Base-by-base conservation (phyloP, 1,140 invertebrate species). In the Drosophila sucinea region DNA sequence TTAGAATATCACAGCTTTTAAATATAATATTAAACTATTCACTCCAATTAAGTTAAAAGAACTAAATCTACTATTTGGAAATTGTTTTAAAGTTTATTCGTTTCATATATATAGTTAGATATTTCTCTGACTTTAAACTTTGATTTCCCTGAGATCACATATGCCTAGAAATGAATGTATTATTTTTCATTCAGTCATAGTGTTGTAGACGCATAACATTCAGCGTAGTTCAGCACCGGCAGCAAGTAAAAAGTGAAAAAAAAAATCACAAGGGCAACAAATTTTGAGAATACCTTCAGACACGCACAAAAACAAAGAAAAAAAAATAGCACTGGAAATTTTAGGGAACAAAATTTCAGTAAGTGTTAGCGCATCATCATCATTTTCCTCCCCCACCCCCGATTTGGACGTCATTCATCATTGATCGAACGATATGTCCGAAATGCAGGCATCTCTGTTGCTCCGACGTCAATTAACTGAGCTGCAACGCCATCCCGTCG, bases 401-500 rank as follows among this genome's bases (percentile, higher is more conserved):
- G 10, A n/a, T 27, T n/a, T n/a, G 33, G 10, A 35, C 40, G 47
- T 56, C n/a, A 38, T n/a, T 10, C 25, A 67, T 40, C 62, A 41
- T 25, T 47, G 23, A 23, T 47, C 5, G 8, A 51, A 70, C 67
- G 58, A 79, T 40, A 97, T 97, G 96, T 97, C 96, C 95, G 96
- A 97, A 94, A 95, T 96, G 95, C 97, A 98, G 95, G 97, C 97
- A 92, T 96, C 97, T 93, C 96, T 98, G 94, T 94, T 98, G 94
- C 95, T 98, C 93, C 95, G 96, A 94, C 98, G 98, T 95, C 97
- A 98, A 94, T 94, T 98, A 93, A 96, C 97, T 95, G 97, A 99
- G 94, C 93, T 99, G 91, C 98, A 98, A 93, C 98, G 98, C 95
- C 98, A 98, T 95, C 98, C 98, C 92, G 85, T 90, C 23, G 85